Evolutionary conservation across 2,113 vertebrate species (phyloP), one percentile per base, ranked within the genome.

Genomic region (Larimichthys crocea): DNA sequence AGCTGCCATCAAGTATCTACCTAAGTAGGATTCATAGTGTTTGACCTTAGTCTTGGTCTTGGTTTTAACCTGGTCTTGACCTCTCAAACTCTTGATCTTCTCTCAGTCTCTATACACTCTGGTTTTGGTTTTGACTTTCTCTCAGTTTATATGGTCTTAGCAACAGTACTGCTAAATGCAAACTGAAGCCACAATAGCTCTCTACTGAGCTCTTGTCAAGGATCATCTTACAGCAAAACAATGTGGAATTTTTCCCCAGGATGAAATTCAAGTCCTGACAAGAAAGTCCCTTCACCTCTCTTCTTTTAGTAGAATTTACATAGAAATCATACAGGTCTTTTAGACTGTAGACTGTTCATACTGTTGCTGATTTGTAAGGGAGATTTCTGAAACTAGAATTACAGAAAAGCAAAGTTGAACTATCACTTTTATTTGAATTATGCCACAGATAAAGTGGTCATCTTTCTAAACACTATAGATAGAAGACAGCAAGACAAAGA

Each of bases 221-320:
- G 44, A 48, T 65, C 8, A 2, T 50, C 10, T 75, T 46, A 56
- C 62, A 78, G 8, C 8, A 50, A 46, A n/a, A 52, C 49, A 85
- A 76, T 76, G 64, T 3, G 22, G 44, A 17, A 52, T 72, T n/a
- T 66, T 72, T 63, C 22, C 48, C 70, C n/a, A 57, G 4, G 42
- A 26, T 55, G 4, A 80, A 61, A 62, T 82, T 80, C 48, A 83
- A 76, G 66, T 73, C 50, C 40, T 40, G 29, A 40, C 84, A 86
- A 55, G 70, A 74, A 60, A 62, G 12, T 57, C 12, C 20, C 4
- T 26, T 24, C 46, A 56, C 26, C 22, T 8, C 35, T 6, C 35
- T 9, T 40, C 7, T 40, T 40, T 40, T 40, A 40, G 35, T 40
- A 40, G 35, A 40, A 40, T 9, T 40, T 15, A 31, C 17, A 35